A percentile compares a stretch with the other conserved stretches of the same genome.
Evolutionary conservation across 2,888 invertebrate genomes (phyloP).

Genomic region (Ptychoptera albimana): DNA sequence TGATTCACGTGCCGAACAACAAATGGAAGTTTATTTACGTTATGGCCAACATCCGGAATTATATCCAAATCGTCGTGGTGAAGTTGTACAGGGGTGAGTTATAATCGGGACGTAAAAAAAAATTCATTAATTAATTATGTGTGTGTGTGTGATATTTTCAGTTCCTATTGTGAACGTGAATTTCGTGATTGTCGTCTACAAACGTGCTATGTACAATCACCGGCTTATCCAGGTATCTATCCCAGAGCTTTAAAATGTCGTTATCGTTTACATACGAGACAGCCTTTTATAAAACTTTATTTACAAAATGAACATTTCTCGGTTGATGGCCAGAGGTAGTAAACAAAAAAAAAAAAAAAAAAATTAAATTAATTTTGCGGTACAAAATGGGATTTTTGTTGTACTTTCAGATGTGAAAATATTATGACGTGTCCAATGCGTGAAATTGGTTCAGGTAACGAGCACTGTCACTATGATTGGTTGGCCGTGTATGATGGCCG

Average conservation of each 20-base stretch:
- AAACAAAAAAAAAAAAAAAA: not conserved
- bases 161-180: constrained; percentile 74
- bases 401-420: constrained; percentile 71
- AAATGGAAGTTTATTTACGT: constrained; percentile 74
- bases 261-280: constrained; percentile 73
- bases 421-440: constrained; percentile 91
- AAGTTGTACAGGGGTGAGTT: constrained; percentile 68
- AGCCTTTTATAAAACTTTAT: constrained; percentile 80
- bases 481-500: constrained; percentile 81
- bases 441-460: constrained; percentile 72
- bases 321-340: constrained; percentile 65
- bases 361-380: not conserved
- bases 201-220: constrained; percentile 87
- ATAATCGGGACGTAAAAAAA: not conserved
- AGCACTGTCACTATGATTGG: constrained; percentile 82
- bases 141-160: constrained; percentile 23
- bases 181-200: constrained; percentile 78
- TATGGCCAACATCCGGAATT: constrained; percentile 90
- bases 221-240: constrained; percentile 71
- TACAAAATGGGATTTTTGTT: too few relatives aligned
- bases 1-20: constrained; percentile 76
- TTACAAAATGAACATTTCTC: constrained; percentile 89
- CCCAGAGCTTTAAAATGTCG: constrained; percentile 82
- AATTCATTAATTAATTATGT: not conserved
- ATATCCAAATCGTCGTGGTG: constrained; percentile 78